These are phyloP conservation scores for Synanthedon tipuliformis DNA, from an alignment of 2,888 invertebrate genomes.

Conservation along the genomic window DNA sequence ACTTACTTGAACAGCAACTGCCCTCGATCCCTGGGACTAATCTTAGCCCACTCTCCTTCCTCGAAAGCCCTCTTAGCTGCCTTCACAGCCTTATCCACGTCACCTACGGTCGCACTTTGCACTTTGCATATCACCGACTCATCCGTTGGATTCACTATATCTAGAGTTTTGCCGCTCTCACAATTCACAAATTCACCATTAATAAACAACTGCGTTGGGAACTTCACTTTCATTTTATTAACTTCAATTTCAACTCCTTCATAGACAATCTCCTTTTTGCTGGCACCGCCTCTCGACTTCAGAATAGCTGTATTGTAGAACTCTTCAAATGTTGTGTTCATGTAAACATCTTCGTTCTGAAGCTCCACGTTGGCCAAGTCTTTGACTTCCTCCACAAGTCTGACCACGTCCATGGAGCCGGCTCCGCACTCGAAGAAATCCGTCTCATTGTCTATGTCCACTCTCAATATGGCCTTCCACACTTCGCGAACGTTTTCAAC, in stretches of 20 bases:
- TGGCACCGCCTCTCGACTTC: slow-evolving; percentile 73
- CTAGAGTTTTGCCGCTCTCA: slow-evolving; percentile 72
- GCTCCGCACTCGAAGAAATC: slow-evolving; percentile 96
- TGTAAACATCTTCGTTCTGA: slow-evolving; percentile 91
- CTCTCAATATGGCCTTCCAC: slow-evolving; percentile 88
- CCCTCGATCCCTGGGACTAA: slow-evolving; percentile 92
- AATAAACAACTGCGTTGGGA: slow-evolving; percentile 92
- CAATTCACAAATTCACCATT: slow-evolving; percentile 90
- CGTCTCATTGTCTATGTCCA: slow-evolving; percentile 79
- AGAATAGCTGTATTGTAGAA: slow-evolving; percentile 78
- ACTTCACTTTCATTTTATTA: slow-evolving; percentile 86
- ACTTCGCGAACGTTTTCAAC: slow-evolving; percentile 74
- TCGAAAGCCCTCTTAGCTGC: slow-evolving; percentile 91
- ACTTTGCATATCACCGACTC: slow-evolving; percentile 83
- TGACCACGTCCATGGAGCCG: slow-evolving; percentile 98
- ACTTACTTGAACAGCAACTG: slow-evolving; percentile 80
- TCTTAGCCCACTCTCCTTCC: slow-evolving; percentile 92
- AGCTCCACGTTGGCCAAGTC: slow-evolving; percentile 81
- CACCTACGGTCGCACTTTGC: slow-evolving; percentile 78
- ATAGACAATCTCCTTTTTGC: slow-evolving; percentile 72
- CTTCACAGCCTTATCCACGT: slow-evolving; percentile 88
- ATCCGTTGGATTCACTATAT: slow-evolving; percentile 85
- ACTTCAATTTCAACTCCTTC: slow-evolving; percentile 81
- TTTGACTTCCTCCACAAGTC: slow-evolving; percentile 92
- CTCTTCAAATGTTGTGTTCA: slow-evolving; percentile 90